phyloP scores from a whole-genome alignment of 2,797 vertebrate species.

The Microchirus variegatus region DNA sequence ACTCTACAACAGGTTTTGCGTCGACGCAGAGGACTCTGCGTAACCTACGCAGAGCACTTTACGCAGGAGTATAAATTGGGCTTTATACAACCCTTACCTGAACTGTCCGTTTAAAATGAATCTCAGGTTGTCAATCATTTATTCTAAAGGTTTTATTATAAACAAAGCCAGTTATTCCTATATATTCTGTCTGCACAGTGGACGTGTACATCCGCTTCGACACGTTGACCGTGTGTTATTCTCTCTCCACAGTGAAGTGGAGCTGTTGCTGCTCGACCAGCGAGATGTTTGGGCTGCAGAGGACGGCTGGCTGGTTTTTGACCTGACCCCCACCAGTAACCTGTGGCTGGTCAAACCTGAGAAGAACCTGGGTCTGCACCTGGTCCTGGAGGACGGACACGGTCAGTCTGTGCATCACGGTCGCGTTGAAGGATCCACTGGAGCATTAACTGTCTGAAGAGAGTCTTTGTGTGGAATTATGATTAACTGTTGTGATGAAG shows the following conservation, averaged over 20 bases:
- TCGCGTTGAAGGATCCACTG: neutral
- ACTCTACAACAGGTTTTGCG: too few species aligned
- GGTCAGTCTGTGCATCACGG: constrained; percentile 79
- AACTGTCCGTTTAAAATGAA: too few species aligned
- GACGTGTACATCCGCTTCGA: too few species aligned
- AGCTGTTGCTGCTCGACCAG: constrained; percentile 90
- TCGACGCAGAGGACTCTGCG: too few species aligned
- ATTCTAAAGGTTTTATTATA: too few species aligned
- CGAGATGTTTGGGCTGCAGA: constrained; percentile 91
- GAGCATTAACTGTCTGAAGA: neutral
- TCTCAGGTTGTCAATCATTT: too few species aligned
- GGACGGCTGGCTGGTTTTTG: constrained; percentile 96
- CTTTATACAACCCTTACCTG: too few species aligned
- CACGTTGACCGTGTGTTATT: too few species aligned
- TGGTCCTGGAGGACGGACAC: constrained; percentile 85
- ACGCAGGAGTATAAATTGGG: too few species aligned
- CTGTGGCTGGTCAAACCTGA: constrained; percentile 91
- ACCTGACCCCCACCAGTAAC: constrained; percentile 92
- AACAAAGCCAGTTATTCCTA: too few species aligned
- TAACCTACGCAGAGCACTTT: too few species aligned
- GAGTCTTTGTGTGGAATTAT: constrained; percentile 11
- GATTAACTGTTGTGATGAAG: constrained; percentile 6
- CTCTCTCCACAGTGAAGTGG: constrained; percentile 82
- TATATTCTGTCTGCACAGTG: too few species aligned
- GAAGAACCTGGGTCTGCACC: constrained; percentile 91